Conservation (phyloP, 2,888 invertebrate species). For the Orthonevra nobilis region DNA sequence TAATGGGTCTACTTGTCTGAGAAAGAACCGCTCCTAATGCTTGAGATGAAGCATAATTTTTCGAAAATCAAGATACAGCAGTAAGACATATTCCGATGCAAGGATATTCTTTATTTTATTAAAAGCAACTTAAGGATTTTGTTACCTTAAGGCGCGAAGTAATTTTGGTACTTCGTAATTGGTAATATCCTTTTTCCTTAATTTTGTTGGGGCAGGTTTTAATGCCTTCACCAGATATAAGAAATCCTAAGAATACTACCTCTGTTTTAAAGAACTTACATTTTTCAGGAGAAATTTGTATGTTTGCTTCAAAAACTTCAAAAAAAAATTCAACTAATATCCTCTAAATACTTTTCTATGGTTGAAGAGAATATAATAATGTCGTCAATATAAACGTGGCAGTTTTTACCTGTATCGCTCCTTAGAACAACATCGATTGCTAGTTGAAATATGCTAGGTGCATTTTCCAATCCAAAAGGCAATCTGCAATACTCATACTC, state of each 20-base stretch:
- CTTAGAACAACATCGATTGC: conserved; percentile 16
- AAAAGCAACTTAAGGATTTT: conserved; percentile 26
- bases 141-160: conserved; percentile 8
- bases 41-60: conserved; percentile 72
- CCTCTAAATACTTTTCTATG: not conserved
- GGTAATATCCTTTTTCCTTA: too few relatives aligned
- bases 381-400: too few relatives aligned
- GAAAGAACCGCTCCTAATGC: conserved; percentile 73
- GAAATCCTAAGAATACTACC: too few relatives aligned
- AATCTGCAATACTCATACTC: not conserved
- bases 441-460: conserved; percentile 23
- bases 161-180: conserved; percentile 8
- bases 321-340: conserved; percentile 4
- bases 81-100: conserved; percentile 13
- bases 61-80: conserved; percentile 27
- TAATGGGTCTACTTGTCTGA: conserved; percentile 72
- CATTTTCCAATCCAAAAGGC: conserved; percentile 4
- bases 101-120: conserved; percentile 25
- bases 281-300: too few relatives aligned
- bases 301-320: too few relatives aligned
- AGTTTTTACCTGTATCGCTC: not conserved
- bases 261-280: too few relatives aligned
- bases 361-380: not conserved
- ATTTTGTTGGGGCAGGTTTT: too few relatives aligned
- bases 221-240: too few relatives aligned